A percentile compares a stretch with the other conserved stretches of the same genome.
phyloP scores from a whole-genome alignment of 2,113 vertebrate genomes.

The Ceyx margarethae region DNA sequence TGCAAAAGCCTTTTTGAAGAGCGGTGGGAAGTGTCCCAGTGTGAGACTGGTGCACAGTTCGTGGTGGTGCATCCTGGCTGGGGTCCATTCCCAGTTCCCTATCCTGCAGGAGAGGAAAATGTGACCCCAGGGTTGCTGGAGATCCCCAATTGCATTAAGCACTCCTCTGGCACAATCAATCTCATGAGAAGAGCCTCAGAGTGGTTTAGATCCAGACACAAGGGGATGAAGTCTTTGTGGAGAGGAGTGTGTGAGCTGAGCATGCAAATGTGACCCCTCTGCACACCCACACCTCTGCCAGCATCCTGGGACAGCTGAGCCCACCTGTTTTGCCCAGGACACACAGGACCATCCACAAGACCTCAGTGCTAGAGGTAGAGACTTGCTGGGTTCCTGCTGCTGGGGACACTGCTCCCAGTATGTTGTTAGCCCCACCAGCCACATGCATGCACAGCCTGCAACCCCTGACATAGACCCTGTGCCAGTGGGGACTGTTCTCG shows the following conservation, averaged over 20 bases:
- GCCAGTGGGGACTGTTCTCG: not conserved
- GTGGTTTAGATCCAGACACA: not conserved
- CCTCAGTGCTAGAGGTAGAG: accelerated
- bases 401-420: not conserved
- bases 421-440: not conserved
- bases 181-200: not conserved
- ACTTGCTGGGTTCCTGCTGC: accelerated
- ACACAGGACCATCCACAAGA: accelerated
- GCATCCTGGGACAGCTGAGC: not conserved
- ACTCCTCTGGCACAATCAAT: not conserved
- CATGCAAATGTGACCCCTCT: not conserved
- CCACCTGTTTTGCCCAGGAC: not conserved
- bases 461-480: not conserved
- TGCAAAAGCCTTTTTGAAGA: constrained; percentile 13
- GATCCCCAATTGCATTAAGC: not conserved
- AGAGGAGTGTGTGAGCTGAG: not conserved
- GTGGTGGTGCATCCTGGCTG: not conserved
- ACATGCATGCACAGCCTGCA: not conserved
- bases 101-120: not conserved
- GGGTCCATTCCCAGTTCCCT: not conserved
- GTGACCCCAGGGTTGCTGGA: not conserved
- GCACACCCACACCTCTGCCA: not conserved
- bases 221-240: not conserved
- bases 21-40: not conserved
- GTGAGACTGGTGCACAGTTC: not conserved